Base-by-base conservation (phyloP, 2,113 vertebrate genomes). In the Halichoeres trimaculatus region DNA sequence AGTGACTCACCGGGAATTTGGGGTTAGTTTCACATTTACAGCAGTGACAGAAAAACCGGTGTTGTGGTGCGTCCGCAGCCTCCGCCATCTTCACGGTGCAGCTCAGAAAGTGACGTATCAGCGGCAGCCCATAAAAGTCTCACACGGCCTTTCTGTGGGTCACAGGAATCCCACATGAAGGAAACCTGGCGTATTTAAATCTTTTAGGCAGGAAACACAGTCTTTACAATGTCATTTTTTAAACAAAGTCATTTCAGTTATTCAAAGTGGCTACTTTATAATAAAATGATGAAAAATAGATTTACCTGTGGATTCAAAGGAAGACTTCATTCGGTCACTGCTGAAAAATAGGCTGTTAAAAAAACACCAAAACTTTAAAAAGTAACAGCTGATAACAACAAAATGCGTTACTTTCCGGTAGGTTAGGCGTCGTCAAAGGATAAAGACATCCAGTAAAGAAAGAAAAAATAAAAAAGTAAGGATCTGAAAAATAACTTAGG, bases 21-120 rank as follows among this genome's bases (percentile, higher is more conserved):
- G 96, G 96, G 85, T 90, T 93, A 70, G 96, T 96, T 92, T 97
- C 96, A 83, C 94, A 89, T 91, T 96, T 96, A 89, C 97, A 98
- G 90, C 95, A 95, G 92, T 97, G 95, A 88, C 96, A 98, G 93
- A 96, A 98, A 86, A 96, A 98, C 3, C 95, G 95, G 88, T 94
- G 95, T 60, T 94, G 94, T 77, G 94, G 83, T 56, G 94, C 91
- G n/a, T 93, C 90, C 10, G 95, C 94, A 83, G 95, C 94, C 95
- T 96, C 95, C 95, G 95, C 95, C 96, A 96, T 97, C 78, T 95
- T 96, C 89, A 81, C 85, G 56, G 72, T 85, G 56, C 63, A 68
- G 81, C 64, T 61, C 76, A 64, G 59, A 20, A 68, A 66, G 70
- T 88, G 87, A 92, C 91, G 90, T 92, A 72, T 58, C 68, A 14